Percentiles rank a stretch among this genome's conserved stretches.
phyloP scores from a whole-genome alignment of 1,140 invertebrate species.

The Dryas iulia region DNA sequence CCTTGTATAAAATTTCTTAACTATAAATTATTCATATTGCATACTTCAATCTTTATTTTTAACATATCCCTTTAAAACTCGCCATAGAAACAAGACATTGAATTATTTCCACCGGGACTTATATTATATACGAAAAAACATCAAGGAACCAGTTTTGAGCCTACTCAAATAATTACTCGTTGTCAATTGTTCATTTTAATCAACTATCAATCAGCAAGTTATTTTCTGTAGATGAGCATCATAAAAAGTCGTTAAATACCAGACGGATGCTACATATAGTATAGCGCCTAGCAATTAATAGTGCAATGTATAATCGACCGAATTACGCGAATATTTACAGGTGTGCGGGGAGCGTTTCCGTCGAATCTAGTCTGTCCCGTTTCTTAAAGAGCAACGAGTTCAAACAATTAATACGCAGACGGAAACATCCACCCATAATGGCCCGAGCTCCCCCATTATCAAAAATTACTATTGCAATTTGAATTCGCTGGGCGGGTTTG shows the following conservation, averaged over 20 bases:
- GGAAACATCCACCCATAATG: constrained; percentile 74
- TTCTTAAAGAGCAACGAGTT: constrained; percentile 50
- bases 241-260: constrained; percentile 46
- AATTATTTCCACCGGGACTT: constrained; percentile 16
- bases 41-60: constrained; percentile 1
- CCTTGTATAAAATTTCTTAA: background rate
- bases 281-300: constrained; percentile 63
- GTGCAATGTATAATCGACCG: constrained; percentile 41
- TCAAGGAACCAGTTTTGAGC: constrained; percentile 28
- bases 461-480: constrained; percentile 74
- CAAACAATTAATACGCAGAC: constrained; percentile 63
- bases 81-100: constrained; percentile 13
- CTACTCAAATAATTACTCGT: constrained; percentile 34
- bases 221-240: constrained; percentile 29
- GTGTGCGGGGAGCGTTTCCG: constrained; percentile 57
- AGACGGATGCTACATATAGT: constrained; percentile 56
- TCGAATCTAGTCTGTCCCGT: constrained; percentile 62
- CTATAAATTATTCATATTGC: background rate
- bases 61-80: constrained; percentile 1
- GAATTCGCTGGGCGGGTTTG: constrained; percentile 59
- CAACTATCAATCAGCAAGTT: constrained; percentile 33
- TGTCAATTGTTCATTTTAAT: constrained; percentile 36
- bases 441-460: constrained; percentile 67
- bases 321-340: constrained; percentile 62
- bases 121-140: constrained; percentile 27